Evolutionary conservation across 2,113 vertebrate species (phyloP), one percentile per base, ranked within the genome.

Genomic region (Lophochroa leadbeateri): DNA sequence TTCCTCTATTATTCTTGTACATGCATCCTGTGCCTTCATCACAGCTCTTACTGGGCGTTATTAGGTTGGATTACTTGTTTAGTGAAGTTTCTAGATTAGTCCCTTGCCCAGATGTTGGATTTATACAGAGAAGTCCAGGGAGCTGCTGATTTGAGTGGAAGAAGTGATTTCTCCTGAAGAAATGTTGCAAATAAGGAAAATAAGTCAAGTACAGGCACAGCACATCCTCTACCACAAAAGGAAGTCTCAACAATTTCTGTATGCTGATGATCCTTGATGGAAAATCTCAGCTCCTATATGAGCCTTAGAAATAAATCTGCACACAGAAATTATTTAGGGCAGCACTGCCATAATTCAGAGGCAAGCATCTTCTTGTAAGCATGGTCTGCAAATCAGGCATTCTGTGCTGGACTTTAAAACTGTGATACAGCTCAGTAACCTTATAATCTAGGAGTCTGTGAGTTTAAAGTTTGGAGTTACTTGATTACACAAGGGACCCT

Each of bases 191-290:
- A n/a, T 43, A 58, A 72, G 33, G 52, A 41, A 74, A 92, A 60
- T 20, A 28, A 70, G 24, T 19, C 1, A 0, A n/a, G 44, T 10
- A n/a, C 11, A 16, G 21, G 46, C 31, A 24, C 0, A 8, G 25
- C 23, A 55, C 23, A 55, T 41, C 55, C 16, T 39, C 46, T 52
- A 6, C 70, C 14, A 6, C 39, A 27, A 46, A 74, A 50, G 39
- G 43, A 87, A 20, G 3, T 27, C 68, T 55, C 1, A 1, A 7
- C 11, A 29, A 39, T 68, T 63, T 61, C 47, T 75, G 33, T 23
- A 6, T 0, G 0, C 24, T 72, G 72, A 37, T 43, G 72, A 50
- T n/a, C 35, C n/a, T 20, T 50, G 50, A 61, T 47, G 69, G 63
- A 65, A 82, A 44, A 71, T 11, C 55, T 84, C 78, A 78, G 50